Evolutionary conservation across 1,140 invertebrate species (phyloP).

Genomic region (Eurosta solidaginis): DNA sequence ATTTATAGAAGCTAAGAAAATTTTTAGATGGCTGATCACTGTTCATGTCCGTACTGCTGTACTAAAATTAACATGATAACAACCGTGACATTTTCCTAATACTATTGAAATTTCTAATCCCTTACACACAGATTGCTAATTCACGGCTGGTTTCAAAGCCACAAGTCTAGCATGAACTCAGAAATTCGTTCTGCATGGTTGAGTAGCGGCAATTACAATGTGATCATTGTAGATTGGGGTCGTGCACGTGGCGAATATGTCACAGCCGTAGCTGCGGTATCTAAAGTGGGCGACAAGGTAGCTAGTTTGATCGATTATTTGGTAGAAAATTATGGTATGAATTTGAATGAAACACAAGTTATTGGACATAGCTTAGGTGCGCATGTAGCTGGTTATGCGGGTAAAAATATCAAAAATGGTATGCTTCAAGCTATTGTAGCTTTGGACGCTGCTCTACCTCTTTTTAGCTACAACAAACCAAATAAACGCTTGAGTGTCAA

Average conservation of each 20-base stretch:
- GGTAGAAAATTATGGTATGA: slow-evolving; percentile 55
- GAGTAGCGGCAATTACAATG: slow-evolving; percentile 59
- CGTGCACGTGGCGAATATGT: slow-evolving; percentile 57
- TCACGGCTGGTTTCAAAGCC: slow-evolving; percentile 40
- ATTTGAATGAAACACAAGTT: slow-evolving; percentile 63
- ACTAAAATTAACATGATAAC: too few species aligned
- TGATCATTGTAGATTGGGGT: slow-evolving; percentile 64
- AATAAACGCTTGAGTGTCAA: slow-evolving; percentile 64
- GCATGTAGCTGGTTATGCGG: slow-evolving; percentile 68
- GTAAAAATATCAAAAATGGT: slow-evolving; percentile 45
- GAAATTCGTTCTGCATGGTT: slow-evolving; percentile 57
- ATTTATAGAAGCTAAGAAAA: too few species aligned
- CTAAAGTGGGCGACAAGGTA: slow-evolving; percentile 59
- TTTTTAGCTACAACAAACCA: slow-evolving; percentile 58
- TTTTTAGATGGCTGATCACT: too few species aligned
- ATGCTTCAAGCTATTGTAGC: slow-evolving; percentile 58
- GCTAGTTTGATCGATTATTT: slow-evolving; percentile 63
- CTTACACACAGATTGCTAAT: slow-evolving; percentile 41
- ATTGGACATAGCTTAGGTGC: slow-evolving; percentile 72
- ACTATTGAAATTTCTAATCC: too few species aligned
- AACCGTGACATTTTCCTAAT: too few species aligned
- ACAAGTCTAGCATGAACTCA: slow-evolving; percentile 31
- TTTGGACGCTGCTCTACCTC: slow-evolving; percentile 63
- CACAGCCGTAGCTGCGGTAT: slow-evolving; percentile 56
- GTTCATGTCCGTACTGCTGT: too few species aligned